Conservation (phyloP, 2,113 vertebrate species). For the Chroicocephalus ridibundus region DNA sequence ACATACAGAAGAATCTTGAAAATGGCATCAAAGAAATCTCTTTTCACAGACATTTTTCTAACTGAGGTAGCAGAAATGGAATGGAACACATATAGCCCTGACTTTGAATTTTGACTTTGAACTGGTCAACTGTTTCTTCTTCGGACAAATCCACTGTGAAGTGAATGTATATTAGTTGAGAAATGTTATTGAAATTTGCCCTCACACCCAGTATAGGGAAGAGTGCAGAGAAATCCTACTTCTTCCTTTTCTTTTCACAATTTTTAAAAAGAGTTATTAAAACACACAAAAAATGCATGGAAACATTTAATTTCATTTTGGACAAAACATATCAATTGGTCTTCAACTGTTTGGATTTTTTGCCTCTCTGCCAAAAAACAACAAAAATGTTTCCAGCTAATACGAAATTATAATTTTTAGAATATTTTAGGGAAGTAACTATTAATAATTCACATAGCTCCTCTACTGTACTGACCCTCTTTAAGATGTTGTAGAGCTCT, state of each 20-base stretch:
- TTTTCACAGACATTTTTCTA: background rate
- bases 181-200: background rate
- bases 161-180: background rate
- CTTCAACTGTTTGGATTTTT: background rate
- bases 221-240: background rate
- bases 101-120: background rate
- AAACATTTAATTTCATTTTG: background rate
- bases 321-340: background rate
- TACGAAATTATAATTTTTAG: background rate
- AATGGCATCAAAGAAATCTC: background rate
- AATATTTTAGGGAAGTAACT: background rate
- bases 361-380: background rate
- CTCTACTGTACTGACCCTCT: background rate
- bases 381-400: background rate
- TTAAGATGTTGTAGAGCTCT: background rate
- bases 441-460: background rate
- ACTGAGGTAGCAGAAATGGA: background rate
- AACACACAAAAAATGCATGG: background rate
- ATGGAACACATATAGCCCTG: background rate
- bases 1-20: background rate
- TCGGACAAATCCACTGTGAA: background rate
- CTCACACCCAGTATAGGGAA: background rate
- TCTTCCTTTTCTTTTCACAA: background rate
- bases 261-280: background rate
- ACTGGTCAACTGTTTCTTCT: background rate